Conservation (phyloP, 2,888 invertebrate genomes). For the Andrena bicolor region DNA sequence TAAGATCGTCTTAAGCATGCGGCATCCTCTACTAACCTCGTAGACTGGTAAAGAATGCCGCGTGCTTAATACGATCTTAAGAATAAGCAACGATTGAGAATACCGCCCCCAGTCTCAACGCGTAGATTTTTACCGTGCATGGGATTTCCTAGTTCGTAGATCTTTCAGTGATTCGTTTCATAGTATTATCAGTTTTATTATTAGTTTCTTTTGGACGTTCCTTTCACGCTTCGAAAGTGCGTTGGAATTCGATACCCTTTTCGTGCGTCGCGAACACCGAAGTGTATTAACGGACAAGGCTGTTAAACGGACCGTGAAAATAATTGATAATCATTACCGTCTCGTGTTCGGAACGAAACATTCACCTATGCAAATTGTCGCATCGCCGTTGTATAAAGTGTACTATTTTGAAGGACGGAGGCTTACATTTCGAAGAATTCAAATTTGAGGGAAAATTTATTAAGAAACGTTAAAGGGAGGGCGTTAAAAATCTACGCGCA, state of each 20-base stretch:
- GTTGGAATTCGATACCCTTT: background rate
- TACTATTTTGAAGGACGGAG: background rate
- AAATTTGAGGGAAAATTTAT: background rate
- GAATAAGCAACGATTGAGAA: too few relatives aligned
- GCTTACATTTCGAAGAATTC: background rate
- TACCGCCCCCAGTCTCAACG: background rate
- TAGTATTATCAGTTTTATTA: constrained; percentile 1
- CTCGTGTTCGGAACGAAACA: background rate
- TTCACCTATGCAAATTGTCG: background rate
- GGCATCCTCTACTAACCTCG: too few relatives aligned
- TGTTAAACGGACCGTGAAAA: background rate
- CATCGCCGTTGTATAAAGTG: background rate
- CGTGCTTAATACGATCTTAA: too few relatives aligned
- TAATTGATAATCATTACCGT: background rate
- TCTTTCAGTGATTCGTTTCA: background rate
- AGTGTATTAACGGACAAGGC: background rate
- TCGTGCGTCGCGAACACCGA: background rate
- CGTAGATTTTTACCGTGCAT: background rate
- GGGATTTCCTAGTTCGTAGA: background rate
- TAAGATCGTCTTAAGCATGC: too few relatives aligned
- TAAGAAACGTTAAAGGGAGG: background rate
- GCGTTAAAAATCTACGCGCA: background rate
- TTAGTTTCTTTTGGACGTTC: too few relatives aligned
- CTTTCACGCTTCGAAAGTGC: background rate
- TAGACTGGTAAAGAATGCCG: too few relatives aligned